phyloP scores from a whole-genome alignment of 2,113 vertebrate genomes.

The Rhodinocichla rosea region DNA sequence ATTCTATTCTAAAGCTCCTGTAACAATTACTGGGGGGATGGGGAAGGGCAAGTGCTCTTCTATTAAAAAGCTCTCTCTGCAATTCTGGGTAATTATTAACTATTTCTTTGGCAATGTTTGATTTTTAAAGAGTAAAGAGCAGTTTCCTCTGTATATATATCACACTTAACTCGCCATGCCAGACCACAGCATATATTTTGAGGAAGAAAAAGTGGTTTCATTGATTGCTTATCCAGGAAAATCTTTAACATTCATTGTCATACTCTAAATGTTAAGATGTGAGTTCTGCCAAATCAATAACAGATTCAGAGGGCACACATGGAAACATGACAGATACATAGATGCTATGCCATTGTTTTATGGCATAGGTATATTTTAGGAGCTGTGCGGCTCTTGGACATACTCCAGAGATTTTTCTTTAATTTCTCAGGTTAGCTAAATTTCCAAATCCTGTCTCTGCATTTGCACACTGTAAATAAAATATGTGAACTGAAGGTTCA shows the following conservation, averaged over 20 bases:
- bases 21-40: neutral
- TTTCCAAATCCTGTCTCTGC: neutral
- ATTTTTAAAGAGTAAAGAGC: neutral
- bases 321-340: neutral
- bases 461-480: neutral
- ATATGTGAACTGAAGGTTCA: neutral
- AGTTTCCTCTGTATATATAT: neutral
- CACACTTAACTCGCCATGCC: neutral
- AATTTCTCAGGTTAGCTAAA: neutral
- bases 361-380: neutral
- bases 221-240: neutral
- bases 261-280: neutral
- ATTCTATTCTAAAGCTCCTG: neutral
- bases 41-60: neutral
- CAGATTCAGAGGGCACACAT: neutral
- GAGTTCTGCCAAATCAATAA: neutral
- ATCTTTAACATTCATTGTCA: neutral
- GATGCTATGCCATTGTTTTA: neutral
- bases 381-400: neutral
- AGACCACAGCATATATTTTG: neutral
- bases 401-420: neutral
- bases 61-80: neutral
- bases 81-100: neutral
- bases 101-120: neutral
- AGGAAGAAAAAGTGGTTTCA: neutral